A percentile compares a stretch with the other conserved stretches of the same genome.
These are phyloP conservation scores for Phengaris alcon DNA, from an alignment of 2,888 invertebrate genomes.

Conservation along the genomic window DNA sequence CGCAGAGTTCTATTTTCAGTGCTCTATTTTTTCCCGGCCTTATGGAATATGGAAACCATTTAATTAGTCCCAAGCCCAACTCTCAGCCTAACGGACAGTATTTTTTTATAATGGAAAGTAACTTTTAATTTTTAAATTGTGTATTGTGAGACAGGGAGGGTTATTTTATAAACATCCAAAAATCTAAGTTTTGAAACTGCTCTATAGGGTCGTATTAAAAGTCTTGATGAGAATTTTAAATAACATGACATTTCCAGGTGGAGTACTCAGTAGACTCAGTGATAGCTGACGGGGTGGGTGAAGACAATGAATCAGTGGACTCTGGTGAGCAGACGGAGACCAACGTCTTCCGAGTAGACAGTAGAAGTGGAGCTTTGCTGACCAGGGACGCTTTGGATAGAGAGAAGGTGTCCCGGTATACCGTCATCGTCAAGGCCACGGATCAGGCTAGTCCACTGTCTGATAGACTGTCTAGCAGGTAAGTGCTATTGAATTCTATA, in stretches of 20 bases:
- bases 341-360: slow-evolving; percentile 91
- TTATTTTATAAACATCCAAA: too few relatives aligned
- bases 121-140: too few relatives aligned
- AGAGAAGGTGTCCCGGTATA: slow-evolving; percentile 92
- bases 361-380: slow-evolving; percentile 90
- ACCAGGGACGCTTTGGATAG: slow-evolving; percentile 90
- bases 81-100: too few relatives aligned
- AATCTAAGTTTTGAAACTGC: not conserved
- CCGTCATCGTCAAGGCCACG: slow-evolving; percentile 89
- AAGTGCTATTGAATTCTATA: slow-evolving; percentile 40
- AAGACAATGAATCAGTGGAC: slow-evolving; percentile 60
- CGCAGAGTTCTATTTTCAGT: too few relatives aligned
- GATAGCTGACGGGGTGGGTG: slow-evolving; percentile 70
- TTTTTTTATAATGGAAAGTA: too few relatives aligned
- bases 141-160: too few relatives aligned
- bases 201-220: too few relatives aligned
- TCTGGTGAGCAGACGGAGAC: slow-evolving; percentile 70
- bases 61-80: too few relatives aligned
- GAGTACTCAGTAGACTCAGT: slow-evolving; percentile 88
- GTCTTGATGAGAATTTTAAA: not conserved
- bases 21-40: too few relatives aligned
- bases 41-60: too few relatives aligned
- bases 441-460: slow-evolving; percentile 90
- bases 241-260: slow-evolving; percentile 61
- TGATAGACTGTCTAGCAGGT: slow-evolving; percentile 88